Base-by-base conservation (phyloP, 2,888 invertebrate genomes). In the Mactromeris polynyma region DNA sequence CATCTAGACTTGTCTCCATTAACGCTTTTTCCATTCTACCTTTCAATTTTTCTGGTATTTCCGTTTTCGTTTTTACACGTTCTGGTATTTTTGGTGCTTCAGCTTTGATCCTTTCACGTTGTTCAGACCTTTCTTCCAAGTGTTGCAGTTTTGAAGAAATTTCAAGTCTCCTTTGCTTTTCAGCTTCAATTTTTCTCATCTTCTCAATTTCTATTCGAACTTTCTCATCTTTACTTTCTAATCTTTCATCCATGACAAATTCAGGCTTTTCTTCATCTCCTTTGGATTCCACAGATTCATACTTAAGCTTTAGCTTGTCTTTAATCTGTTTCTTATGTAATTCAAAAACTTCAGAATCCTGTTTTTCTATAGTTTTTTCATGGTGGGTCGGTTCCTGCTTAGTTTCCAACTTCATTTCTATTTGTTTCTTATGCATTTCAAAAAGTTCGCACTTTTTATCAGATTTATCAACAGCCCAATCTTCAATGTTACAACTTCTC, bases 1-100 rank as follows among this genome's bases (percentile, higher is more conserved):
- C 92, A 87, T 92, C 92, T 7, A 92, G 69, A 84, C 87, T 92
- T 54, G 92, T 86, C 42, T 92, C 92, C 81, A 89, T 83, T 9
- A 92, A 46, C 17, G 83, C 46, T 58, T 69, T 91, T 31, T 89
- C 91, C 33, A 85, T 81, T 87, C 58, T 84, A 26, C 82, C 80
- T 78, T 89, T 85, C 14, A 80, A 64, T 40, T 85, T 46, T 11
- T 85, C 89, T 38, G 86, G 79, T 58, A 85, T 87, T 58, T 87
- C 87, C 33, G 79, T 21, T 81, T 83, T 85, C 14, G 19, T n/a
- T 86, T 78, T 88, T 7, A 69, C 85, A 69, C n/a, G 26, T 81
- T 58, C 58, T 26, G 19, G 26, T 26, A 17, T 14, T 73, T 82
- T 64, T 9, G 19, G n/a, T n/a, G 40, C 19, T n/a, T 36, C 82